Conservation (phyloP, 1,140 invertebrate genomes). For the Dolichoris vasculosae region DNA sequence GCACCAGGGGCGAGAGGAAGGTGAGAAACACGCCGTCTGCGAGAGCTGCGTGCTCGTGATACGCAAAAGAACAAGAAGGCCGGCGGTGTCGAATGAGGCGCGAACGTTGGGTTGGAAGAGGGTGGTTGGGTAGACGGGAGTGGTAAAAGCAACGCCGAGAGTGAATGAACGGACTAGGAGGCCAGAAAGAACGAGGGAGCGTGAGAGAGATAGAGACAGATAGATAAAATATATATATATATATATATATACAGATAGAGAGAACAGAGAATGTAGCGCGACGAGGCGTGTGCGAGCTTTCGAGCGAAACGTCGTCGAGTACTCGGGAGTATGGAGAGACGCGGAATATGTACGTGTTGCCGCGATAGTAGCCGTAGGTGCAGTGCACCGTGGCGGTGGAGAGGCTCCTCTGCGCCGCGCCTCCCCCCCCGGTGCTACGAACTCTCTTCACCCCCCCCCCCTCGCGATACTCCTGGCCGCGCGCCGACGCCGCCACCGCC, state of each 20-base stretch:
- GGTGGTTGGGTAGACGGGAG: not conserved
- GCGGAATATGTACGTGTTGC: slow-evolving; percentile 56
- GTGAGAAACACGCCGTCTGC: not conserved
- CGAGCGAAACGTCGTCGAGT: slow-evolving; percentile 40
- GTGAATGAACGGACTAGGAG: slow-evolving; percentile 11
- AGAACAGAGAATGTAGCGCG: slow-evolving; percentile 14
- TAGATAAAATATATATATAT: no score
- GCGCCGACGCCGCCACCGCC: slow-evolving; percentile 20
- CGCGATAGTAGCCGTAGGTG: slow-evolving; percentile 62
- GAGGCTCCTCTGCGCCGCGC: slow-evolving; percentile 50
- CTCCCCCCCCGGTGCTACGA: slow-evolving; percentile 35
- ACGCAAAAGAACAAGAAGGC: not conserved
- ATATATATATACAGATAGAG: no score
- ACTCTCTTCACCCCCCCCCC: slow-evolving; percentile 19
- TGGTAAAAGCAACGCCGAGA: not conserved
- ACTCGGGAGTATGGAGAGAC: not conserved
- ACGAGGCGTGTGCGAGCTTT: slow-evolving; percentile 35
- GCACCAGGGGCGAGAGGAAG: not conserved
- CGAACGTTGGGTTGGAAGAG: not conserved
- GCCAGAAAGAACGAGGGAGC: not conserved
- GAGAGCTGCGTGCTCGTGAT: not conserved
- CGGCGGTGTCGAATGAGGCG: not conserved
- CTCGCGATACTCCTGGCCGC: not conserved
- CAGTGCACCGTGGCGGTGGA: slow-evolving; percentile 57
- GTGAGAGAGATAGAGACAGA: slow-evolving; percentile 8